Base-by-base conservation (phyloP, 2,888 invertebrate genomes). In the Protodeltote pygarga region DNA sequence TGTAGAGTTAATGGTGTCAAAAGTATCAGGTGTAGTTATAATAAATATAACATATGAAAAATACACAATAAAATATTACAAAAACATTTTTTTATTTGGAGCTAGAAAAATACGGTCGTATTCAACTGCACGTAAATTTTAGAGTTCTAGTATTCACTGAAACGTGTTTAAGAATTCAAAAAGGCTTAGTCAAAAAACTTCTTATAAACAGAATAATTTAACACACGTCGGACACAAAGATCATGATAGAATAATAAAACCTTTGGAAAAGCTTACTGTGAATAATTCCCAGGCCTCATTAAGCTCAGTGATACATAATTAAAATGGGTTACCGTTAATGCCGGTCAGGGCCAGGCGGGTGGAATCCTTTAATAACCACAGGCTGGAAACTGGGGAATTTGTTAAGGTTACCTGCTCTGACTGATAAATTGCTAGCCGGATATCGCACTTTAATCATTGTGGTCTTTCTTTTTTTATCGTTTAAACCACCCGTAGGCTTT, bases 231-330 rank as follows among this genome's bases (percentile, higher is more conserved):
- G 13, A 23, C 15, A 25, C 31, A 39, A 49, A 38, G 37, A 34
- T 39, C 10, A 35, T 32, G 37, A 13, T 41, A 9, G 28, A 40
- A 57, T 57, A 57, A 45, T 42, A 46, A 42, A 40, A 16, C 14
- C 17, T 10, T 24, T 37, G 28, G 15, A 52, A 40, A 59, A 29
- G 58, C 21, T 41, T 40, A 14, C 10, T 44, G 49, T 51, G 42
- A 62, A 62, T 65, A 55, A 59, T 59, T 52, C 38, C 28, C 27
- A 32, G 47, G 24, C 32, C 41, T 49, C 39, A 53, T 59, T 58
- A 52, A 27, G 10, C 13, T 13, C 5, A 16, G 42, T 35, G n/a
- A 58, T 65, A 62, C 37, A 65, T 55, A 48, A 65, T 65, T 65
- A 38, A 62, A 15, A 38, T 37, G 16, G 39, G 31, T 16, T 31